phyloP scores from a whole-genome alignment of 2,797 vertebrate genomes.

The Sarcoramphus papa region DNA sequence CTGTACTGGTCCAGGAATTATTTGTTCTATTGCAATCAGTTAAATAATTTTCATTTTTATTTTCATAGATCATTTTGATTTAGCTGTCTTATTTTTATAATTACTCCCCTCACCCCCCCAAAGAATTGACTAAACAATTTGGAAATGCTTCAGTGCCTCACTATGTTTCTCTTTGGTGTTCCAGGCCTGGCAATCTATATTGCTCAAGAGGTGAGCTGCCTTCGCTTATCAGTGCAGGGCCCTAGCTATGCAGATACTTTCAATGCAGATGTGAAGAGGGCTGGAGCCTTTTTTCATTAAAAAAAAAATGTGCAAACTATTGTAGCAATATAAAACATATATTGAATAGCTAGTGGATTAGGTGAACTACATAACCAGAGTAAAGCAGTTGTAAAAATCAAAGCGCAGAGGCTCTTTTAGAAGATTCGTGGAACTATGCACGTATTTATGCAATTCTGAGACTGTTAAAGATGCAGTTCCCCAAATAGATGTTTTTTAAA shows the following conservation, averaged over 20 bases:
- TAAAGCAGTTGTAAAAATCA: background rate
- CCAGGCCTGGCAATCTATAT: background rate
- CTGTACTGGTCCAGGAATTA: background rate
- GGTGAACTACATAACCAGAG: background rate
- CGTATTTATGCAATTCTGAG: background rate
- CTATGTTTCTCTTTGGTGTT: background rate
- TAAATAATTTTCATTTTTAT: background rate
- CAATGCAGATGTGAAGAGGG: background rate
- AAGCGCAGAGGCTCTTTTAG: background rate
- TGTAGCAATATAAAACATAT: background rate
- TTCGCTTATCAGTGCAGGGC: background rate
- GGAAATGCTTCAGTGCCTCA: background rate
- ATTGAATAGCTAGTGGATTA: background rate
- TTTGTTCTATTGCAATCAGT: background rate
- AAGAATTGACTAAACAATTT: background rate
- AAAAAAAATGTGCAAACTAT: background rate
- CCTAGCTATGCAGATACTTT: background rate
- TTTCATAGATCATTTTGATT: background rate
- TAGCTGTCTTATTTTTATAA: background rate
- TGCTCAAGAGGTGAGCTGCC: background rate
- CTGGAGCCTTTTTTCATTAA: background rate
- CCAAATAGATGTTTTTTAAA: background rate
- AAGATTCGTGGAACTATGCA: background rate
- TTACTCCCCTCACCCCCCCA: background rate
- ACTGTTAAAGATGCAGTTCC: background rate